Conservation (phyloP, 35 echinoderm and acorn worm species). For the Apostichopus californicus region DNA sequence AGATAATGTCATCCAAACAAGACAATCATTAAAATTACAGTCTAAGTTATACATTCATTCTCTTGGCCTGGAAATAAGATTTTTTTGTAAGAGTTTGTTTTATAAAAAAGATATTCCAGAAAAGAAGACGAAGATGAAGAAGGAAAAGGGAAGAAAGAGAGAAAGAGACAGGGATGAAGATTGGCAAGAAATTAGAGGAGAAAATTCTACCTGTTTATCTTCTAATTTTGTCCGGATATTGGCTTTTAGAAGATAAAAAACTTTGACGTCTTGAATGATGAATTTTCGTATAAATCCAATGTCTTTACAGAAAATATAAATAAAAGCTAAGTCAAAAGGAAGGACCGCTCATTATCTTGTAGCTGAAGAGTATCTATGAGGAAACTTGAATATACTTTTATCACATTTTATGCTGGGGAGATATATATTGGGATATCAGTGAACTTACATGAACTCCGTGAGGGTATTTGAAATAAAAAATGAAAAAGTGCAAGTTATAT, state of each 20-base stretch:
- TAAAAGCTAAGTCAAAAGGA: not conserved
- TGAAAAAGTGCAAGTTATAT: not conserved
- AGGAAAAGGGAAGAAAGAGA: not conserved
- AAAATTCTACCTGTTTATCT: slow-evolving; percentile 39
- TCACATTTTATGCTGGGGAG: not conserved
- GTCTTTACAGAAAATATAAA: not conserved
- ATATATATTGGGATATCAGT: not conserved
- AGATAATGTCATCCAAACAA: slow-evolving; percentile 8
- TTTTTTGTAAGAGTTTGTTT: not conserved
- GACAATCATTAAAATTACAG: not conserved
- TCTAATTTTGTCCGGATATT: slow-evolving; percentile 33
- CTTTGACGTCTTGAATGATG: slow-evolving; percentile 24
- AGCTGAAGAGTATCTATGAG: not conserved
- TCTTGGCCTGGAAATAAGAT: not conserved
- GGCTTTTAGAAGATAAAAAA: slow-evolving; percentile 31
- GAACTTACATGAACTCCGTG: slow-evolving; percentile 1
- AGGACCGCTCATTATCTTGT: slow-evolving; percentile 13
- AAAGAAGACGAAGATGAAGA: not conserved
- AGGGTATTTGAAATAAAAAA: not conserved
- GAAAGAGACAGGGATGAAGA: not conserved
- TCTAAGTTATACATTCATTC: not conserved
- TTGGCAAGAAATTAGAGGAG: slow-evolving; percentile 12
- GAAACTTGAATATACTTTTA: not conserved
- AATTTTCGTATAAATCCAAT: not conserved
- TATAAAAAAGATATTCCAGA: not conserved